These are phyloP conservation scores for Tauraco erythrolophus DNA, from an alignment of 2,113 vertebrate species.

Conservation along the genomic window DNA sequence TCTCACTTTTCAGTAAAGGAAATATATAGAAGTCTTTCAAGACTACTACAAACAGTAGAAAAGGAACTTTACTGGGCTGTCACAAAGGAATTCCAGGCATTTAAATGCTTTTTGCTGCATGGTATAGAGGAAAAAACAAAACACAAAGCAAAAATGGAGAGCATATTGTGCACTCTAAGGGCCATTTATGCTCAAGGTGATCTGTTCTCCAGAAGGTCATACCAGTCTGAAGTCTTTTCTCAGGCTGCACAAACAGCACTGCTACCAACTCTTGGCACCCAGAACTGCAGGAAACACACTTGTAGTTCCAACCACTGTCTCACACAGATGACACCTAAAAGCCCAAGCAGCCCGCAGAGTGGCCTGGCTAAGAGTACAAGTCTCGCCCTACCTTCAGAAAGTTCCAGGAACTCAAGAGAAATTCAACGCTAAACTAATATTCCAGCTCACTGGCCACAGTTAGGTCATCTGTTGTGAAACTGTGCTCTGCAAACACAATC, in stretches of 20 bases:
- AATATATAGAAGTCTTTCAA: not conserved
- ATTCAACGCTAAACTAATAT: constrained; percentile 1
- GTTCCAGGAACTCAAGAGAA: not conserved
- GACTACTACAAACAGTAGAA: not conserved
- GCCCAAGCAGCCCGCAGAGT: not conserved
- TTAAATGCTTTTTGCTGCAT: not conserved
- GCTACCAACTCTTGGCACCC: not conserved
- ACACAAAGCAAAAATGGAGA: too few relatives aligned
- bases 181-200: not conserved
- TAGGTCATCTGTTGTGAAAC: constrained; percentile 21
- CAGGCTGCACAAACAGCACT: not conserved
- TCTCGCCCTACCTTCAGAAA: not conserved
- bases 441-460: not conserved
- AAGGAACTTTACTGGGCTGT: not conserved
- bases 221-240: not conserved
- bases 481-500: constrained; percentile 2
- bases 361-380: not conserved
- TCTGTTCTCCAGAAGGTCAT: not conserved
- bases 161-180: not conserved
- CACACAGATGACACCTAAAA: not conserved
- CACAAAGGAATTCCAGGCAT: not conserved
- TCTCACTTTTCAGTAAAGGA: not conserved
- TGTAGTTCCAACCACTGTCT: not conserved
- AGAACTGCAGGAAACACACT: not conserved
- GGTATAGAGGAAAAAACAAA: not conserved